phyloP scores from a whole-genome alignment of 2,797 vertebrate species.

The Tadarida brasiliensis region DNA sequence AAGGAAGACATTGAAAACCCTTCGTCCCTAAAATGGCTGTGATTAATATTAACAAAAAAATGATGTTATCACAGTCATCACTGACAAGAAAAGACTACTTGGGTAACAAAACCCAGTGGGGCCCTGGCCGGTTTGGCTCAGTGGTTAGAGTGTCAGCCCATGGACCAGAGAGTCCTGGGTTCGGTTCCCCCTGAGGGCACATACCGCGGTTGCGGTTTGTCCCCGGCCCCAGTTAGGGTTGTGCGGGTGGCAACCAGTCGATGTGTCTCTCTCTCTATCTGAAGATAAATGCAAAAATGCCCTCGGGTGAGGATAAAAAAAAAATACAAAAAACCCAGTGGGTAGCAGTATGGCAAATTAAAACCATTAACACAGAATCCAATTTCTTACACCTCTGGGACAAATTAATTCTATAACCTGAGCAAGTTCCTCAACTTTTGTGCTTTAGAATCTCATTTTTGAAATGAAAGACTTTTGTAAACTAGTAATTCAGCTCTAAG shows the following conservation, averaged over 20 bases:
- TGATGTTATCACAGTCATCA: neutral
- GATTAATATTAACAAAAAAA: neutral
- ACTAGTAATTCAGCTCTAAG: conserved; percentile 14
- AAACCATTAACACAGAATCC: neutral
- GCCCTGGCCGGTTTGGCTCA: no score
- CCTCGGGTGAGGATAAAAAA: no score
- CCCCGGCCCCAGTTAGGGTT: no score
- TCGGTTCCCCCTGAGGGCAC: no score
- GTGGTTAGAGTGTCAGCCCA: no score
- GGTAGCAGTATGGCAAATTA: neutral
- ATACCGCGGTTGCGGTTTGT: no score
- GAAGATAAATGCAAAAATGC: no score
- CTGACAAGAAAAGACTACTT: neutral
- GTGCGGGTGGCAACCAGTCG: no score
- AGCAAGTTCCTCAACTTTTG: conserved; percentile 4
- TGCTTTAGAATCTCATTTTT: neutral
- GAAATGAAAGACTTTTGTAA: conserved; percentile 1
- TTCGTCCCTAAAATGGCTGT: neutral
- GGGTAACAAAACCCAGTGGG: neutral
- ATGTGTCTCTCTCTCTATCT: no score
- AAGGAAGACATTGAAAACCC: neutral
- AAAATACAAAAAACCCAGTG: neutral
- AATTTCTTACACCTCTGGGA: neutral
- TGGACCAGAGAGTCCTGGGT: no score
- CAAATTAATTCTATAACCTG: conserved; percentile 8